These are phyloP conservation scores for Aplocera efformata DNA, from an alignment of 2,888 invertebrate species.

Conservation along the genomic window DNA sequence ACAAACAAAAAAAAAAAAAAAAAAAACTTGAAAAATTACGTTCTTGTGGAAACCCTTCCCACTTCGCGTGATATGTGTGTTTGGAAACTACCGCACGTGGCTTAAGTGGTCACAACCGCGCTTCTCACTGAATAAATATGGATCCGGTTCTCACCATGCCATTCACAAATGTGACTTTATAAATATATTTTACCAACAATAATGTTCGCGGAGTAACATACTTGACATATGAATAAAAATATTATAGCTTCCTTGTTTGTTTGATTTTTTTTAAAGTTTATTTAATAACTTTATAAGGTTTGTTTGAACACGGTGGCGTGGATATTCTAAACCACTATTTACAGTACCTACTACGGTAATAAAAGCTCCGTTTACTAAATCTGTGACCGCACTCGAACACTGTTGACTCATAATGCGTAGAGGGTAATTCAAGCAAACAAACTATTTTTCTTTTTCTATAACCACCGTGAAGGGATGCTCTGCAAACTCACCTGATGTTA, in stretches of 20 bases:
- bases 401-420: no score
- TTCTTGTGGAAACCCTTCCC: slow-evolving; percentile 32
- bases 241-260: slow-evolving; percentile 10
- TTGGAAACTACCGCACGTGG: slow-evolving; percentile 35
- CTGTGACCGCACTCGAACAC: no score
- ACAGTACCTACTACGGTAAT: no score
- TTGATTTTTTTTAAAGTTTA: background rate
- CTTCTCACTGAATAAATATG: slow-evolving; percentile 42
- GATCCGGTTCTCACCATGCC: slow-evolving; percentile 34
- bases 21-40: slow-evolving; percentile 24
- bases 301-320: no score
- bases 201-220: slow-evolving; percentile 12
- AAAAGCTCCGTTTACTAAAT: no score
- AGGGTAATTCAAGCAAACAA: no score
- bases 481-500: no score
- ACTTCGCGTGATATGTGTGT: slow-evolving; percentile 36
- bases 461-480: no score
- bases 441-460: no score
- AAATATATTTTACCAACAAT: slow-evolving; percentile 28
- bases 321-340: no score
- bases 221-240: slow-evolving; percentile 14
- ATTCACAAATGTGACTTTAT: slow-evolving; percentile 27
- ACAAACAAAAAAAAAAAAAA: slow-evolving; percentile 1
- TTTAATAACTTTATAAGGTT: no score
- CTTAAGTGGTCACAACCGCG: slow-evolving; percentile 38